phyloP scores from a whole-genome alignment of 2,113 vertebrate species.

The Takifugu bimaculatus region DNA sequence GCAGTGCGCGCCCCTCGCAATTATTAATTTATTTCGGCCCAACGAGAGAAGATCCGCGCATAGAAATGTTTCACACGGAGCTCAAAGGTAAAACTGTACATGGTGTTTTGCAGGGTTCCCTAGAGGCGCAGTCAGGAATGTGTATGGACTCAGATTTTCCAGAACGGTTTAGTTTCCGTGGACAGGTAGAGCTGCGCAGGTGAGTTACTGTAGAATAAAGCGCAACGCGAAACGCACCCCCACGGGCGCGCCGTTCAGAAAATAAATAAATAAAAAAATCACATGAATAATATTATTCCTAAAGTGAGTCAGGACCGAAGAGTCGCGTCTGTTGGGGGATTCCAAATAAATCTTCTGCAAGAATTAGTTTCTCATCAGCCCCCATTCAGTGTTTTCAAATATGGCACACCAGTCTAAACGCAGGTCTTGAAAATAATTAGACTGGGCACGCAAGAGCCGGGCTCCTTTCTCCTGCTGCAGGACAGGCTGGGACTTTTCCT shows the following conservation, averaged over 20 bases:
- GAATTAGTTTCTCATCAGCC: neutral
- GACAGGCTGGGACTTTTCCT: conserved; percentile 44
- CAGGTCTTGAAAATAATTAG: conserved; percentile 50
- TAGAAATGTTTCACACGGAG: conserved; percentile 11
- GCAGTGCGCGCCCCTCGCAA: conserved; percentile 10
- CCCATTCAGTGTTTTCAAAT: conserved; percentile 13
- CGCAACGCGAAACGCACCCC: no score
- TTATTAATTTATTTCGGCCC: conserved; percentile 46
- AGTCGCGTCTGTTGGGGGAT: neutral
- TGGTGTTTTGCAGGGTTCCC: conserved; percentile 20
- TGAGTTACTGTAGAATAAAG: no score
- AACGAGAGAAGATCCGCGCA: conserved; percentile 12
- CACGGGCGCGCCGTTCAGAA: no score
- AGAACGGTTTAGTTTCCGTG: no score
- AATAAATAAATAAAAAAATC: no score
- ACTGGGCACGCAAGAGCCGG: conserved; percentile 43
- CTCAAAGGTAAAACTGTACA: conserved; percentile 39
- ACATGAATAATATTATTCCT: no score
- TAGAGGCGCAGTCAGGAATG: conserved; percentile 6
- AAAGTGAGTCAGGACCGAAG: no score
- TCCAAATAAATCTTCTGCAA: neutral
- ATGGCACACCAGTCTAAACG: conserved; percentile 23
- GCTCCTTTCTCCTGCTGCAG: conserved; percentile 36
- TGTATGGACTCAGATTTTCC: neutral
- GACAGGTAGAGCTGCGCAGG: no score